A percentile compares a stretch with the other conserved stretches of the same genome.
Evolutionary conservation across 1,140 invertebrate genomes (phyloP).

Genomic region (Linepithema humile): DNA sequence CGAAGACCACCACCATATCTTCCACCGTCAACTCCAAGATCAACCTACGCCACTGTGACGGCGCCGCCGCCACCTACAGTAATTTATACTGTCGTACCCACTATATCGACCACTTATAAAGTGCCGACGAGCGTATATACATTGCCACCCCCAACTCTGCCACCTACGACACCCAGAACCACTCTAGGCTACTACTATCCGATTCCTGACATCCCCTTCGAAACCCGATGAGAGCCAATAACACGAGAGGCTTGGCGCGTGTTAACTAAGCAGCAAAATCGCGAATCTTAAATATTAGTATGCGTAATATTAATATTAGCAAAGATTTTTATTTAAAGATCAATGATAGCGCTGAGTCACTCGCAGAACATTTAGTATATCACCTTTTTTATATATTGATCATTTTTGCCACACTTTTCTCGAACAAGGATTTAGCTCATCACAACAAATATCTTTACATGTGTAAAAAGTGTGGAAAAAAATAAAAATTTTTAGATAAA

Average conservation of each 20-base stretch:
- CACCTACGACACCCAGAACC: slow-evolving; percentile 75
- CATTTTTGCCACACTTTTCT: background rate
- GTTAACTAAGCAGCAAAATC: background rate
- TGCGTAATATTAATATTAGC: slow-evolving; percentile 25
- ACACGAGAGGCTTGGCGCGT: background rate
- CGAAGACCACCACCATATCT: slow-evolving; percentile 75
- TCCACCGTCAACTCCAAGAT: slow-evolving; percentile 73
- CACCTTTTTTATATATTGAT: slow-evolving; percentile 25
- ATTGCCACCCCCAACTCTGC: slow-evolving; percentile 75
- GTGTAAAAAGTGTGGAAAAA: background rate
- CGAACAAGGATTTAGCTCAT: background rate
- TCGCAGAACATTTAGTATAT: slow-evolving; percentile 10
- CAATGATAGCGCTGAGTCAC: background rate
- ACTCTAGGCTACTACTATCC: slow-evolving; percentile 78
- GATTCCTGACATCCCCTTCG: slow-evolving; percentile 80
- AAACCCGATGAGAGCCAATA: slow-evolving; percentile 67
- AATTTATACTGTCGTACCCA: slow-evolving; percentile 75
- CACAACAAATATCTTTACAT: background rate
- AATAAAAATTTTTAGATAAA: slow-evolving; percentile 32
- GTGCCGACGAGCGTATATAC: slow-evolving; percentile 72
- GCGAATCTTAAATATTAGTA: slow-evolving; percentile 29
- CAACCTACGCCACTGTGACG: slow-evolving; percentile 70
- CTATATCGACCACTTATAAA: slow-evolving; percentile 70
- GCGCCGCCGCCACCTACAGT: slow-evolving; percentile 76
- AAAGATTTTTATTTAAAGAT: background rate